Conservation (phyloP, 2,888 invertebrate species). For the Andrena minutula region DNA sequence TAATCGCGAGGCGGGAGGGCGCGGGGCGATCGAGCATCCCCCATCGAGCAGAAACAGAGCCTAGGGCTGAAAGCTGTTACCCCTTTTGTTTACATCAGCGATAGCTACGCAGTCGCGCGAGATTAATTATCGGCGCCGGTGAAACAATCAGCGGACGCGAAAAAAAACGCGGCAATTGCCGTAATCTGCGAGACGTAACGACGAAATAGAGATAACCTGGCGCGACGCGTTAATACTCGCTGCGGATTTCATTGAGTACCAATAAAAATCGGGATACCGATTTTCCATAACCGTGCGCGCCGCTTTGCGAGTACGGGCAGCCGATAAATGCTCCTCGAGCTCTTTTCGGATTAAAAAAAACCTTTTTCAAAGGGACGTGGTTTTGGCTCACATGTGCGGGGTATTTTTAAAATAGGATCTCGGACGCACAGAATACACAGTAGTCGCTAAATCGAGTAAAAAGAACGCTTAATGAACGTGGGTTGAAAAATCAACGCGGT, state of each 20-base stretch:
- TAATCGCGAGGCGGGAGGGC: too few species aligned
- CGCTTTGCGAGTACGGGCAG: not conserved
- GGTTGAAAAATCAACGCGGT: too few species aligned
- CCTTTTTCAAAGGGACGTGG: too few species aligned
- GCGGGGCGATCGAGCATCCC: too few species aligned
- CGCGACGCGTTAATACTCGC: slow-evolving; percentile 17
- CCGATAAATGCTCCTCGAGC: not conserved
- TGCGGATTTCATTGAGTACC: slow-evolving; percentile 21
- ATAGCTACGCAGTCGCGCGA: slow-evolving; percentile 21
- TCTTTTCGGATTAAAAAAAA: too few species aligned
- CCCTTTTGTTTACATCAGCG: slow-evolving; percentile 26
- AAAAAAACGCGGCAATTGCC: slow-evolving; percentile 36
- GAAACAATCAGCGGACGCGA: not conserved
- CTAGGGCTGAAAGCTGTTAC: too few species aligned
- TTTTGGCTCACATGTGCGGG: too few species aligned
- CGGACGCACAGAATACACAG: too few species aligned
- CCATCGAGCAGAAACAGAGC: too few species aligned
- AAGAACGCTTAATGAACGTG: too few species aligned
- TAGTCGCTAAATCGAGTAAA: too few species aligned
- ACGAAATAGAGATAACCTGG: slow-evolving; percentile 25
- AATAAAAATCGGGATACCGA: not conserved
- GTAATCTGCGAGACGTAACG: slow-evolving; percentile 1
- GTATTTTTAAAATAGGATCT: too few species aligned
- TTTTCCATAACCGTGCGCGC: not conserved
- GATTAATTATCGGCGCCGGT: slow-evolving; percentile 27